These are phyloP conservation scores for Syrmaticus mikado DNA, from an alignment of 2,113 vertebrate genomes.

Conservation along the genomic window DNA sequence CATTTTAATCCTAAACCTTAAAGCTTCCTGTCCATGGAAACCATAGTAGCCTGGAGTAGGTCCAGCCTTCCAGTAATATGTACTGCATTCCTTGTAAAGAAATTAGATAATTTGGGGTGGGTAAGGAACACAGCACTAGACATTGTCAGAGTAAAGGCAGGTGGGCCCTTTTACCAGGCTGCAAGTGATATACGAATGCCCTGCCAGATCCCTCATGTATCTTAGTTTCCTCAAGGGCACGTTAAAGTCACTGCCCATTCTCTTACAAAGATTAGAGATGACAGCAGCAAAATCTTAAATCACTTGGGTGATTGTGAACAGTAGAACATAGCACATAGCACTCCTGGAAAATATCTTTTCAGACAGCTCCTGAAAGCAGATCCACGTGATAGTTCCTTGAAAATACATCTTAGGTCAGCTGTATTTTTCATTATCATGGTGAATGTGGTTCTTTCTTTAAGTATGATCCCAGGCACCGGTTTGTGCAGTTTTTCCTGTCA, in stretches of 20 bases:
- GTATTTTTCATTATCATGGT: neutral
- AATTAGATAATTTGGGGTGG: neutral
- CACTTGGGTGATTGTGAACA: neutral
- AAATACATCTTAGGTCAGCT: neutral
- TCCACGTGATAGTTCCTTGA: neutral
- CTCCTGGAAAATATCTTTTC: neutral
- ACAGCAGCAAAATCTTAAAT: constrained; percentile 5
- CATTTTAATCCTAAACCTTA: constrained; percentile 58
- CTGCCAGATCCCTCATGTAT: neutral
- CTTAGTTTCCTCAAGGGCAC: constrained; percentile 23
- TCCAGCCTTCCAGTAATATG: constrained; percentile 38
- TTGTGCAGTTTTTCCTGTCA: neutral
- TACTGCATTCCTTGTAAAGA: constrained; percentile 13
- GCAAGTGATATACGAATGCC: neutral
- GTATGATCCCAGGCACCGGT: neutral
- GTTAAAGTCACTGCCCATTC: neutral
- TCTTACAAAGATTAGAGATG: neutral
- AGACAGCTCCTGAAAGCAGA: neutral
- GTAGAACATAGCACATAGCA: neutral
- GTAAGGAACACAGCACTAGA: neutral
- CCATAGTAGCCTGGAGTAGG: constrained; percentile 54
- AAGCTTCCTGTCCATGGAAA: constrained; percentile 60
- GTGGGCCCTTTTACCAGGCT: neutral
- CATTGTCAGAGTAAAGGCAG: neutral
- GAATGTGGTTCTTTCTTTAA: constrained; percentile 2